Evolutionary conservation across 2,888 invertebrate species (phyloP).

Genomic region (Eugnorisma glareosa): DNA sequence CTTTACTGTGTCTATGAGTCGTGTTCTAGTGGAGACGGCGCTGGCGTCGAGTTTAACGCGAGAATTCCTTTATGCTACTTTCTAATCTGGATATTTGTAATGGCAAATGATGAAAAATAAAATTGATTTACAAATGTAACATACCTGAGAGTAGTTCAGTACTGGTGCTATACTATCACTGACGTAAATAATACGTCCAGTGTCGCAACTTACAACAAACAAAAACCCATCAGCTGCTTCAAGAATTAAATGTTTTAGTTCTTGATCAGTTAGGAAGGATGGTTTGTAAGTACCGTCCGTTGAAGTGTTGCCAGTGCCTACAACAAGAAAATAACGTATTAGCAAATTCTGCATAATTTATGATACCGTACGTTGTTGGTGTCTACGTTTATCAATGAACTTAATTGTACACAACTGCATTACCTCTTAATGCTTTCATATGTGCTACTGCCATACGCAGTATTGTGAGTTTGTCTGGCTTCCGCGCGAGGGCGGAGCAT

Average conservation of each 20-base stretch:
- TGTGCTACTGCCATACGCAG: slow-evolving; percentile 99
- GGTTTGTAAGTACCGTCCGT: slow-evolving; percentile 99
- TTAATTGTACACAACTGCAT: background rate
- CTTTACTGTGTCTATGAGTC: background rate
- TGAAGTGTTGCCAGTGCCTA: slow-evolving; percentile 98
- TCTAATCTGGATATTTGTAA: background rate
- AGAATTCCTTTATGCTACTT: background rate
- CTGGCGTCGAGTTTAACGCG: background rate
- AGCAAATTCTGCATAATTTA: slow-evolving; percentile 9
- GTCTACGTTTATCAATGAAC: background rate
- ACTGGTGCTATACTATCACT: slow-evolving; percentile 99
- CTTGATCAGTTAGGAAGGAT: slow-evolving; percentile 99
- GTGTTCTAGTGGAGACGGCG: background rate
- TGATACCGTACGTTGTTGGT: background rate
- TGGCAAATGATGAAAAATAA: background rate
- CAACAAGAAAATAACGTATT: slow-evolving; percentile 61
- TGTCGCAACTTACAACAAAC: slow-evolving; percentile 98
- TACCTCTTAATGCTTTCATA: slow-evolving; percentile 99
- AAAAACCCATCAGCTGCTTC: slow-evolving; percentile 99
- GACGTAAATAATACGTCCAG: slow-evolving; percentile 99
- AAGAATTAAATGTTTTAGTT: slow-evolving; percentile 99
- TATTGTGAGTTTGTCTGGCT: slow-evolving; percentile 99
- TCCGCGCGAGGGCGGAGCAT: slow-evolving; percentile 98
- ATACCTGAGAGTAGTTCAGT: slow-evolving; percentile 97
- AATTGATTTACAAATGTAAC: slow-evolving; percentile 11